Base-by-base conservation (phyloP, 2,113 vertebrate species). In the Mionectes macconnelli region DNA sequence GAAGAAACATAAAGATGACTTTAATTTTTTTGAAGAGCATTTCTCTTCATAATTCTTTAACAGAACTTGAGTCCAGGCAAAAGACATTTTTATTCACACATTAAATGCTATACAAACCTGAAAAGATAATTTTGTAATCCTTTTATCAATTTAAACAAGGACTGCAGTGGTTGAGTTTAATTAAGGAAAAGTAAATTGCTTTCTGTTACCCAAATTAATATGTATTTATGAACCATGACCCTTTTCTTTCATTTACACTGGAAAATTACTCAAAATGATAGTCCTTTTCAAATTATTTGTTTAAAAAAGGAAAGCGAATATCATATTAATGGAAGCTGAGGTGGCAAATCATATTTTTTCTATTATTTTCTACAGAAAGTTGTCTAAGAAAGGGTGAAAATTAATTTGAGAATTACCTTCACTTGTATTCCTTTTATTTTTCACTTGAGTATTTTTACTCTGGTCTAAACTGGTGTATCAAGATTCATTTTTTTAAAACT, bases 141-240 rank as follows among this genome's bases (percentile, higher is more conserved):
- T 83, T 96, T 94, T 97, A 96, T 87, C 96, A 90, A 81, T 68
- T 92, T 94, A 88, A 95, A 92, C 84, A 94, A 96, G 89, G 53
- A 74, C 69, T 78, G 53, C 59, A 50, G 33, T 89, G 35, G 50
- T 95, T 93, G 85, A 84, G 69, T 90, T 96, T 95, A 96, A 96
- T 96, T 95, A 94, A 87, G 40, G 33, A 96, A 93, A 95, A 94
- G 56, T 82, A 97, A 96, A 96, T 95, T 80, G 57, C 68, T 87
- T 97, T 96, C 80, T 66, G 21, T 92, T 92, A 96, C 56, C 13
- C 44, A 96, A 94, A 92, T 95, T 96, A 95, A 75, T 94, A 89
- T 47, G 15, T 90, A 96, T 92, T 74, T 94, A 72, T 94, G 93
- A 96, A 94, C 94, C 79, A 94, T 93, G 76, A 84, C 73, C 77